Base-by-base conservation (phyloP, 2,888 invertebrate species). In the Noctua comes region DNA sequence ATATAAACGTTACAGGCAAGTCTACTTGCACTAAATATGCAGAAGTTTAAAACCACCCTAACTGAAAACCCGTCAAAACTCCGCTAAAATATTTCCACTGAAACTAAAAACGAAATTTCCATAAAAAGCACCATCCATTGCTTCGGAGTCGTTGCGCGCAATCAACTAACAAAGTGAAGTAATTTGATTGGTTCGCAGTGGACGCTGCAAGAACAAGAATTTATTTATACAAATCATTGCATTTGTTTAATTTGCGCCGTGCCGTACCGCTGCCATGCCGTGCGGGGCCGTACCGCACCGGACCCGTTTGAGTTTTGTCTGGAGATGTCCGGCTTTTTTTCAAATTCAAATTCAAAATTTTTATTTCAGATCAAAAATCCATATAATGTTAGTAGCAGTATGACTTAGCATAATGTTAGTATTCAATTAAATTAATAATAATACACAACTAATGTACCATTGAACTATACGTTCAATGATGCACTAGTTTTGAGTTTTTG, bases 161-260 rank as follows among this genome's bases (percentile, higher is more conserved):
- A 93, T 93, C 93, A 93, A 92, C 94, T 94, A 94, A 94, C 94
- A 93, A 89, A 93, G 92, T 92, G 92, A 91, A 93, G 91, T 94
- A 94, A 94, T 93, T 93, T 91, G 93, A 94, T 94, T 94, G 94
- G 92, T 89, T 82, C 71, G 78, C 85, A 85, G 86, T 88, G 90
- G 89, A 89, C 90, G 90, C 87, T 88, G 91, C 90, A 93, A 91
- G 91, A 93, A 92, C 92, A 91, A 91, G 89, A 91, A 90, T 92
- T 89, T 93, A 93, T 93, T 93, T 92, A 93, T 90, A 92, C 91
- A 92, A 93, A 92, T 92, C 93, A 93, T 92, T 91, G 90, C 89
- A 88, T 87, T 89, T 90, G 90, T 88, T 89, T 84, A 86, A 89
- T 85, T 84, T 78, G 80, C 59, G 65, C 70, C 68, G 77, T 40